These are phyloP conservation scores for Peromyscus californicus DNA, from an alignment of 2,113 vertebrate genomes.

Conservation along the genomic window DNA sequence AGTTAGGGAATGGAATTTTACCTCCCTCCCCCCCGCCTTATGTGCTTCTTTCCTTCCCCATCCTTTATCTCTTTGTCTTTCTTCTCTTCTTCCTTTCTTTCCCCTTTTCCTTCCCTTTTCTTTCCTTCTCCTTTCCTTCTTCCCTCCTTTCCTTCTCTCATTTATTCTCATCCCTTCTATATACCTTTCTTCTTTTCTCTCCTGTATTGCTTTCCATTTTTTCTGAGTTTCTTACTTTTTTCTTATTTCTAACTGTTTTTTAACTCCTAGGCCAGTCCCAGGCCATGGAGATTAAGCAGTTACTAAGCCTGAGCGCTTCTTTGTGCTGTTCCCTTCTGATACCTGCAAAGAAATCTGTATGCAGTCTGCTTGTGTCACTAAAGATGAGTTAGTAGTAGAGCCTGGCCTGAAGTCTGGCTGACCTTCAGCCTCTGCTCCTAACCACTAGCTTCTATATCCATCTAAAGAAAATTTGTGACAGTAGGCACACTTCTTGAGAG, in stretches of 20 bases:
- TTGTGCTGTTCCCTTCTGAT: rapidly evolving
- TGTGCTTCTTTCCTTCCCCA: rapidly evolving
- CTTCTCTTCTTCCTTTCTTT: rapidly evolving
- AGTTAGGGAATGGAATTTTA: background rate
- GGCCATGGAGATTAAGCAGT: background rate
- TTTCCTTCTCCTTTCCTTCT: rapidly evolving
- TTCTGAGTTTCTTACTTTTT: background rate
- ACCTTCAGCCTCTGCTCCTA: background rate
- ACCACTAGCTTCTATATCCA: background rate
- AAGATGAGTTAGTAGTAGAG: background rate
- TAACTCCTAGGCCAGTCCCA: background rate
- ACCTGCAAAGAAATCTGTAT: background rate
- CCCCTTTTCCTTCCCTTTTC: rapidly evolving
- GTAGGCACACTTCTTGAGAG: background rate
- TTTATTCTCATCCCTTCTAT: background rate
- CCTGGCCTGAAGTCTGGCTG: background rate
- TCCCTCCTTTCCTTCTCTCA: background rate
- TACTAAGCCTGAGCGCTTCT: background rate
- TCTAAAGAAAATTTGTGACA: rapidly evolving
- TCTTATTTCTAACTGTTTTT: background rate
- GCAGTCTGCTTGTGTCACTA: too few species aligned
- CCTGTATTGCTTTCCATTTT: too few species aligned
- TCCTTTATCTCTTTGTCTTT: rapidly evolving
- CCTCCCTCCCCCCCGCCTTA: rapidly evolving
- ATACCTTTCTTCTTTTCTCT: rapidly evolving